A percentile compares a stretch with the other conserved stretches of the same genome.
These are phyloP conservation scores for Troilus luridus DNA, from an alignment of 2,888 invertebrate species.

Conservation along the genomic window DNA sequence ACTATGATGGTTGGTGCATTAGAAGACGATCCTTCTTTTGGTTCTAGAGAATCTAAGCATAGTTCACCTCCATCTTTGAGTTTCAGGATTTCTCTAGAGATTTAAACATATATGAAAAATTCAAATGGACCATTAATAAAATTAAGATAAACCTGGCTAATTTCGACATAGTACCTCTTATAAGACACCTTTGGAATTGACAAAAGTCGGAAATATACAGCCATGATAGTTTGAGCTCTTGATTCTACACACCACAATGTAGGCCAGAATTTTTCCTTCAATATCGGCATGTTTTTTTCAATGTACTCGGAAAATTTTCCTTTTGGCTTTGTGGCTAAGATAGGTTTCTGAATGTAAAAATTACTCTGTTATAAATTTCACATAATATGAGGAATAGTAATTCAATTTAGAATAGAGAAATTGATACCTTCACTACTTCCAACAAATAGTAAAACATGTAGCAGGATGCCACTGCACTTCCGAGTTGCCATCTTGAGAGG, in stretches of 20 bases:
- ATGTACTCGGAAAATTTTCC: slow-evolving; percentile 78
- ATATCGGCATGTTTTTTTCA: slow-evolving; percentile 76
- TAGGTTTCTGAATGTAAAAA: slow-evolving; percentile 75
- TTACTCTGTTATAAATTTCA: not conserved
- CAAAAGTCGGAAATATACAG: slow-evolving; percentile 77
- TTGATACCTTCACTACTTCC: slow-evolving; percentile 81
- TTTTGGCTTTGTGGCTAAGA: slow-evolving; percentile 75
- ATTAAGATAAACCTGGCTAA: not conserved
- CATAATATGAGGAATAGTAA: not conserved
- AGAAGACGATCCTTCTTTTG: slow-evolving; percentile 73
- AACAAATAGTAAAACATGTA: slow-evolving; percentile 80
- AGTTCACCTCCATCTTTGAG: slow-evolving; percentile 84
- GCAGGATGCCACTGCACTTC: slow-evolving; percentile 75
- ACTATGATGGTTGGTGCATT: slow-evolving; percentile 79
- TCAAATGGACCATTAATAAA: not conserved
- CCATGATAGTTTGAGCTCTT: slow-evolving; percentile 81
- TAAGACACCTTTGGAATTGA: slow-evolving; percentile 75
- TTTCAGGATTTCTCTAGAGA: slow-evolving; percentile 75
- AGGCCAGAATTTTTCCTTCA: slow-evolving; percentile 83
- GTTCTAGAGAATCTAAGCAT: slow-evolving; percentile 87
- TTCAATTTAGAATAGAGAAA: not conserved
- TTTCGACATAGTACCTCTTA: slow-evolving; percentile 68
- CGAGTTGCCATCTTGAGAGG: slow-evolving; percentile 76
- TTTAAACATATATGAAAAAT: not conserved
- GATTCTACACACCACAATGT: slow-evolving; percentile 87